These are phyloP conservation scores for Scaptomyza caliginosa DNA, from an alignment of 2,888 invertebrate species.

Conservation along the genomic window DNA sequence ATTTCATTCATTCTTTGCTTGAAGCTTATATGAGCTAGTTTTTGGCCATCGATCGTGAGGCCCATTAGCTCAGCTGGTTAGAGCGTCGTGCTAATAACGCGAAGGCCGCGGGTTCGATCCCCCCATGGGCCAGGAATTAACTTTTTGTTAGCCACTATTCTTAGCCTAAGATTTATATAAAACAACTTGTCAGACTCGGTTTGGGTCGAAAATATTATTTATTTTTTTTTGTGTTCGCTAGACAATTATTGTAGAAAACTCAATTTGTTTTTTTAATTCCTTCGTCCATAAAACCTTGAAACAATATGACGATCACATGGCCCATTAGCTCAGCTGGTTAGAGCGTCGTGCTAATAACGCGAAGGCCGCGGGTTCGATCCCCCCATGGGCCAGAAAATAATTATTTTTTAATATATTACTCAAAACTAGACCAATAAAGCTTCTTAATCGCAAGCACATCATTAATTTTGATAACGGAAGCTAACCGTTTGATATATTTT, in stretches of 20 bases:
- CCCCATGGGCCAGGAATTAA: constrained; percentile 82
- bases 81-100: constrained; percentile 85
- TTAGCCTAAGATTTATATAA: too few species aligned
- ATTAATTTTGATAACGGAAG: too few species aligned
- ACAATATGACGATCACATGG: constrained; percentile 49
- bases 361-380: constrained; percentile 85
- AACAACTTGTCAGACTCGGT: too few species aligned
- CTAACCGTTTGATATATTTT: background rate
- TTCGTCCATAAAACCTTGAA: background rate
- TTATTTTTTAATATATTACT: too few species aligned
- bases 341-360: constrained; percentile 85
- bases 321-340: constrained; percentile 85
- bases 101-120: constrained; percentile 85
- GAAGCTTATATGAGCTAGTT: background rate
- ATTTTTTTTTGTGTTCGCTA: background rate
- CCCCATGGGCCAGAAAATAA: constrained; percentile 84
- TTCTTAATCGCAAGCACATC: too few species aligned
- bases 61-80: constrained; percentile 85
- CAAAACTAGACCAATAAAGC: too few species aligned
- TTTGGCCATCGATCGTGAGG: constrained; percentile 37
- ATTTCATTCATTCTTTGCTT: background rate
- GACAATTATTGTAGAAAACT: constrained; percentile 17
- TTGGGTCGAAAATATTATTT: too few species aligned
- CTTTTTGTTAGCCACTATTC: too few species aligned
- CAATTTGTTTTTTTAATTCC: constrained; percentile 36